Base-by-base conservation (phyloP, 2,888 invertebrate species). In the Hyppa rectilinea region DNA sequence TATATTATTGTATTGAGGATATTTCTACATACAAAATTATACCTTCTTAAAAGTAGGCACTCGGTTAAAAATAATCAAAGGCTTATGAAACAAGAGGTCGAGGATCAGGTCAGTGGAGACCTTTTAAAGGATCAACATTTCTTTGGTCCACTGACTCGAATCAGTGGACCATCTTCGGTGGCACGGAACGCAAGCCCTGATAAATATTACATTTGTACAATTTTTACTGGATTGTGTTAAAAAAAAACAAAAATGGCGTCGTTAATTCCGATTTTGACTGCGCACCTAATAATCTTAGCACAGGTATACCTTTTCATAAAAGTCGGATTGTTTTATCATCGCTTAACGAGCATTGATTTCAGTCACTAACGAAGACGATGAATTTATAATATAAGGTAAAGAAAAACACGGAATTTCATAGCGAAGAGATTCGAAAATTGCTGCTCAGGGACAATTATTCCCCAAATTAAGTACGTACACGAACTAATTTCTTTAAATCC, bases 401-500 rank as follows among this genome's bases (percentile, higher is more conserved):
- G n/a, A n/a, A n/a, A n/a, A n/a, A n/a, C n/a, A n/a, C n/a, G n/a
- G n/a, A n/a, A n/a, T n/a, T n/a, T n/a, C n/a, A n/a, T n/a, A n/a
- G n/a, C 10, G 29, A 23, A 31, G n/a, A n/a, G 23, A 58, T 52
- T 52, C 26, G 12, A 60, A 26, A 52, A 58, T 20, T 61, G 20
- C 29, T 52, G 23, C 23, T 47, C n/a, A 17, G 70, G 43, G 49
- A 62, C 71, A 36, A 50, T 76, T 71, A 55, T 36, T 49, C 10
- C 34, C n/a, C 53, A 71, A 49, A 73, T 67, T 67, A 76, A 75
- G 59, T 60, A 63, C 50, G 63, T 53, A 80, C n/a, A 59, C 50
- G 47, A 14, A 63, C 45, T 76, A 65, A 65, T 62, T 67, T 50
- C 60, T 49, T 68, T 68, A 68, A 76, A 76, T 81, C 52, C 65